Percentiles rank a stretch among this genome's conserved stretches.
Evolutionary conservation across 2,888 invertebrate genomes (phyloP).

Genomic region (Agrenia bidenticulata): DNA sequence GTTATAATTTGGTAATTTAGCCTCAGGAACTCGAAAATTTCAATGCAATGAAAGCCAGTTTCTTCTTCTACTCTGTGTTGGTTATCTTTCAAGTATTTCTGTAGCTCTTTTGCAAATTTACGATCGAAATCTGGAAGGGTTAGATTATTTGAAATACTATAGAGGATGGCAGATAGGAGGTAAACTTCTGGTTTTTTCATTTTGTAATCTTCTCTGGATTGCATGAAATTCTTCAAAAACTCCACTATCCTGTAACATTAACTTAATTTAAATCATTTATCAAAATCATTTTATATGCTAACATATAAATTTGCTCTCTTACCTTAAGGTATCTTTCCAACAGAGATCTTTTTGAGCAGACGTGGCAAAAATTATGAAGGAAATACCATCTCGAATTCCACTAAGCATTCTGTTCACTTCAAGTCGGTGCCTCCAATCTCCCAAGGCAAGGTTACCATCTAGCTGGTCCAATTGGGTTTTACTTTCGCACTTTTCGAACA

Average conservation of each 20-base stretch:
- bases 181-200: constrained; percentile 26
- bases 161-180: constrained; percentile 36
- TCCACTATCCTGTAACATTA: constrained; percentile 38
- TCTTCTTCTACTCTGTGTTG: constrained; percentile 22
- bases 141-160: constrained; percentile 37
- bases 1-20: constrained; percentile 36
- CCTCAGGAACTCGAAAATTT: constrained; percentile 45
- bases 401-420: constrained; percentile 74
- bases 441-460: constrained; percentile 83
- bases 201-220: constrained; percentile 26
- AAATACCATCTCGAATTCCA: constrained; percentile 70
- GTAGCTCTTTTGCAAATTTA: constrained; percentile 40
- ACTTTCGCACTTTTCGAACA: constrained; percentile 63
- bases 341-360: constrained; percentile 74
- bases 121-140: constrained; percentile 30
- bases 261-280: neutral
- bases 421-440: constrained; percentile 79
- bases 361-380: constrained; percentile 75
- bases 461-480: constrained; percentile 71
- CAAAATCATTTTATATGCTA: neutral
- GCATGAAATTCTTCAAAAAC: constrained; percentile 29
- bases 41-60: constrained; percentile 42
- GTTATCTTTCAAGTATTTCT: constrained; percentile 43
- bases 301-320: constrained; percentile 2
- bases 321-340: constrained; percentile 67